These are phyloP conservation scores for Catharus bicknelli DNA, from an alignment of 2,113 vertebrate genomes.

Conservation along the genomic window DNA sequence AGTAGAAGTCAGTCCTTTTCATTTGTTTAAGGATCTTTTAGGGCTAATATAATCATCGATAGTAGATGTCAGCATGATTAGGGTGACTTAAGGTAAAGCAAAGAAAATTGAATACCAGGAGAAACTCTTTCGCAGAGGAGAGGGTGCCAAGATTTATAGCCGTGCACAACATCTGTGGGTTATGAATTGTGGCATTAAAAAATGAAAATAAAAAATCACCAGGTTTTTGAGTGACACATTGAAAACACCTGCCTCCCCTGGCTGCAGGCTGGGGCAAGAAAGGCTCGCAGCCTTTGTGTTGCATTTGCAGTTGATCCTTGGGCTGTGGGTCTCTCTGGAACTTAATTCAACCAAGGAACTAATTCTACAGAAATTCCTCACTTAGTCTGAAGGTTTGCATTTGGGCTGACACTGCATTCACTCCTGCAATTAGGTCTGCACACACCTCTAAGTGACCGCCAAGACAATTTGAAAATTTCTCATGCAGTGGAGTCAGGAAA, in stretches of 20 bases:
- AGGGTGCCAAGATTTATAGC: constrained; percentile 36
- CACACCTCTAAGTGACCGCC: constrained; percentile 41
- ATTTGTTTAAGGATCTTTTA: constrained; percentile 81
- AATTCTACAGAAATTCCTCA: constrained; percentile 57
- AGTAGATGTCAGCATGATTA: constrained; percentile 76
- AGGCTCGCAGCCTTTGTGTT: neutral
- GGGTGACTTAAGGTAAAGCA: constrained; percentile 76
- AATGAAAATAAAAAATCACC: neutral
- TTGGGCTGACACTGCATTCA: constrained; percentile 62
- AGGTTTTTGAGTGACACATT: neutral
- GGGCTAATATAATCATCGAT: constrained; percentile 77
- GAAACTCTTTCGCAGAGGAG: neutral
- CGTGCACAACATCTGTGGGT: neutral
- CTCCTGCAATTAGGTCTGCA: constrained; percentile 46
- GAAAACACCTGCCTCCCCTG: constrained; percentile 27
- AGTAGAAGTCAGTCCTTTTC: constrained; percentile 80
- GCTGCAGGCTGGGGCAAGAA: neutral
- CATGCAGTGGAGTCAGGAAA: constrained; percentile 71
- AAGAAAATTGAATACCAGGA: constrained; percentile 47
- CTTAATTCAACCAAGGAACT: constrained; percentile 35
- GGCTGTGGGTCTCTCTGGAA: neutral
- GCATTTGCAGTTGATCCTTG: neutral
- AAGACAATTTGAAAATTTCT: constrained; percentile 60
- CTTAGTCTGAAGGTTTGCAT: constrained; percentile 39
- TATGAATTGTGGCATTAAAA: constrained; percentile 29